Base-by-base conservation (phyloP, 2,797 vertebrate species). In the Dipus sagitta region DNA sequence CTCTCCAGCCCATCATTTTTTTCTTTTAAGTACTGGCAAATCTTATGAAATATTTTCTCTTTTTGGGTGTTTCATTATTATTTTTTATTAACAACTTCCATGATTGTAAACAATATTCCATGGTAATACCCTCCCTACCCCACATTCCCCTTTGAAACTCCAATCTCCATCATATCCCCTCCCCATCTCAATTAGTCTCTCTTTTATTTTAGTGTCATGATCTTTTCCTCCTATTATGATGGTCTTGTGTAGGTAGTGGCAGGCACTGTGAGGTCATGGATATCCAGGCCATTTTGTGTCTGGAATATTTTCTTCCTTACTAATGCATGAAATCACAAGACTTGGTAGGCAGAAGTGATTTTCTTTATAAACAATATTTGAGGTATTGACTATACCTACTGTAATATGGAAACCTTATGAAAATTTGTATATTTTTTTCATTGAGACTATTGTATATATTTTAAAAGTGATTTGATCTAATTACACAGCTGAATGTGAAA, bases 1-100 rank as follows among this genome's bases (percentile, higher is more conserved):
- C 38, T 38, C 38, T 38, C 38, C 38, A 38, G 6, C 38, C 38
- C 38, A 67, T n/a, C 47, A 68, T 93, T 86, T 95, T 95, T 54
- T 38, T 38, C n/a, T 64, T 42, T 70, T 71, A 47, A 67, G 20
- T 74, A 58, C 30, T 67, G 28, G 2, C 58, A 78, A 83, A 83
- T n/a, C 3, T 5, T 74, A 6, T 91, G 9, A 62, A 87, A 26
- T 32, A 71, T 83, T 30, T 79, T 6, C 68, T 71, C 77, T 6
- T 38, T 38, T 38, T 38, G 3, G 38, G 38, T 38, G 6, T 38
- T 38, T 38, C 6, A 38, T 38, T 38, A 3, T 38, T 38, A 38
- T 38, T 38, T 38, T 38, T n/a, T n/a, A n/a, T n/a, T 38, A 38
- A 38, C 38, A 38, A 38, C 38, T 38, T 38, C 38, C 38, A 38